These are phyloP conservation scores for Mizuhopecten yessoensis DNA, from an alignment of 1,140 invertebrate genomes.

Conservation along the genomic window DNA sequence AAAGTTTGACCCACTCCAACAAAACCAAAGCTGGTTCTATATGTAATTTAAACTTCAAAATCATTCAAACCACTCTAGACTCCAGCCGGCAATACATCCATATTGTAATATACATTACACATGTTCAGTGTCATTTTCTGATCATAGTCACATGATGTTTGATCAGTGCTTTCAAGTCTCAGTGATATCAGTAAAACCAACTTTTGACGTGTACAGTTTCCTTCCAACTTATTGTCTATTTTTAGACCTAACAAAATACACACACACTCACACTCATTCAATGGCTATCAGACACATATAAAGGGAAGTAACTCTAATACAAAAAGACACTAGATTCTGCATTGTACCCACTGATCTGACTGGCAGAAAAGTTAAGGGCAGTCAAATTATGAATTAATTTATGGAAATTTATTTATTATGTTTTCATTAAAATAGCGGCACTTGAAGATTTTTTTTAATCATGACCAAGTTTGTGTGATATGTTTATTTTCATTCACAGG, in stretches of 20 bases:
- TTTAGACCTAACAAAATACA: background rate
- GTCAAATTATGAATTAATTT: too few species aligned
- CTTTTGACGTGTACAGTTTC: constrained; percentile 19
- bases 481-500: too few species aligned
- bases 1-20: too few species aligned
- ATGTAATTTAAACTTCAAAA: background rate
- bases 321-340: too few species aligned
- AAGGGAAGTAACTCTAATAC: background rate
- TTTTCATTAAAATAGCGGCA: too few species aligned
- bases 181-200: background rate
- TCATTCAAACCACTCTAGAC: background rate
- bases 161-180: background rate
- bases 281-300: background rate
- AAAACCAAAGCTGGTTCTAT: background rate
- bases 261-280: too few species aligned
- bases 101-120: background rate
- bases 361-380: too few species aligned
- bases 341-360: too few species aligned
- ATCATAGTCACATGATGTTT: background rate
- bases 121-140: background rate
- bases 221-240: background rate
- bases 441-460: too few species aligned
- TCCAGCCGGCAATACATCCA: background rate
- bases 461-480: too few species aligned
- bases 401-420: too few species aligned